Conservation (phyloP, 1,140 invertebrate species). For the Samia ricini region DNA sequence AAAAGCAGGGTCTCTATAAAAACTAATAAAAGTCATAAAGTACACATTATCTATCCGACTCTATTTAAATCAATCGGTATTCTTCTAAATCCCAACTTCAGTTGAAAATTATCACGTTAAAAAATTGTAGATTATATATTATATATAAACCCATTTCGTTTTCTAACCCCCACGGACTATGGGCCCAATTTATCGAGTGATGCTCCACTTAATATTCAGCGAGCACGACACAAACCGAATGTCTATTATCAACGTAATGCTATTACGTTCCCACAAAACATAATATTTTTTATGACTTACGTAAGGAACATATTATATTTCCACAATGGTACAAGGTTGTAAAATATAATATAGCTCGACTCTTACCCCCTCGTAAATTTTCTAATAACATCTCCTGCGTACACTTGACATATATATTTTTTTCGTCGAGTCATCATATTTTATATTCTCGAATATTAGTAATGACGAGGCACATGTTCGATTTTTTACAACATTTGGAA, state of each 20-base stretch:
- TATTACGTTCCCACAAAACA: neutral
- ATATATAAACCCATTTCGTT: too few relatives aligned
- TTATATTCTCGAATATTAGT: neutral
- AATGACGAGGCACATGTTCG: neutral
- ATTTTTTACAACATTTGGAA: neutral
- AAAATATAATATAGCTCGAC: constrained; percentile 26
- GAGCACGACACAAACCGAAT: too few relatives aligned
- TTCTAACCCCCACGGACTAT: too few relatives aligned
- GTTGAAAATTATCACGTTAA: too few relatives aligned
- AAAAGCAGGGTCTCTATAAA: too few relatives aligned
- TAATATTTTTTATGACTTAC: constrained; percentile 19
- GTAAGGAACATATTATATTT: neutral
- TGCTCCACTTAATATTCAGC: too few relatives aligned
- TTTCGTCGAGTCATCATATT: neutral
- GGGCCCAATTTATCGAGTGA: too few relatives aligned
- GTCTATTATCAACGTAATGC: neutral
- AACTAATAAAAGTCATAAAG: too few relatives aligned
- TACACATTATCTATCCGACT: too few relatives aligned
- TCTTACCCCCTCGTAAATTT: constrained; percentile 24
- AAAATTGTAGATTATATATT: too few relatives aligned
- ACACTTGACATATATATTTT: constrained; percentile 14
- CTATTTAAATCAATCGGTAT: too few relatives aligned
- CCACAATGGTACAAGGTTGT: constrained; percentile 15
- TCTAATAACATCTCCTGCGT: constrained; percentile 23
- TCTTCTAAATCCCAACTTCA: too few relatives aligned